Evolutionary conservation across 1,140 invertebrate species (phyloP).

Genomic region (Drosophila oshimai): DNA sequence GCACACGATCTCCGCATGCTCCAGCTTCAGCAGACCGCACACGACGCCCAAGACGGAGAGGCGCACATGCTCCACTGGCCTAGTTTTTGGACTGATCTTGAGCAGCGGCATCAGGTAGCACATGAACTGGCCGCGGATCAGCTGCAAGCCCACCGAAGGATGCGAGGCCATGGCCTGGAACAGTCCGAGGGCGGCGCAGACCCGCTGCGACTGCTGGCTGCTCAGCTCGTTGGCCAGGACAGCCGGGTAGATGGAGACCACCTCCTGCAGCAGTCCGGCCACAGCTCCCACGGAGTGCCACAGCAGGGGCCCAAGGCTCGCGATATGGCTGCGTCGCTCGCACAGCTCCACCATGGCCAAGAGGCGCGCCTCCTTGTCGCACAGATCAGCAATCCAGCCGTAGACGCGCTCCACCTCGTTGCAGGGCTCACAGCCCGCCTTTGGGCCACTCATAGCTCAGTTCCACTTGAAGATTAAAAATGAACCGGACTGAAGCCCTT

Average conservation of each 20-base stretch:
- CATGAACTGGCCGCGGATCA: conserved; percentile 31
- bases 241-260: conserved; percentile 20
- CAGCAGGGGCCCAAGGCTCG: conserved; percentile 19
- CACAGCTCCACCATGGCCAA: conserved; percentile 40
- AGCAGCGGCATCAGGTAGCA: conserved; percentile 31
- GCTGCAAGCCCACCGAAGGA: conserved; percentile 5
- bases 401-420: conserved; percentile 11
- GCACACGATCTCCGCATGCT: conserved; percentile 12
- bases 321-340: conserved; percentile 15
- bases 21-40: conserved; percentile 23
- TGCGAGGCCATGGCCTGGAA: conserved; percentile 28
- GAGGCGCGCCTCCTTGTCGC: conserved; percentile 7
- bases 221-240: conserved; percentile 7
- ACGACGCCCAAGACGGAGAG: conserved; percentile 31
- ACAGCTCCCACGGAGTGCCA: conserved; percentile 46
- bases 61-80: conserved; percentile 26
- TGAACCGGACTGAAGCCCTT: too few species aligned
- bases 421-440: background rate
- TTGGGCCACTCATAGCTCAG: background rate
- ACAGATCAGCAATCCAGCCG: conserved; percentile 32
- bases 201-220: conserved; percentile 21
- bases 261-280: conserved; percentile 31
- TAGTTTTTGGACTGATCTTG: conserved; percentile 21
- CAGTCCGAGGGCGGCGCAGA: conserved; percentile 41
- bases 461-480: too few species aligned